phyloP scores from a whole-genome alignment of 2,113 vertebrate species.

The Grammomys dolichurus region DNA sequence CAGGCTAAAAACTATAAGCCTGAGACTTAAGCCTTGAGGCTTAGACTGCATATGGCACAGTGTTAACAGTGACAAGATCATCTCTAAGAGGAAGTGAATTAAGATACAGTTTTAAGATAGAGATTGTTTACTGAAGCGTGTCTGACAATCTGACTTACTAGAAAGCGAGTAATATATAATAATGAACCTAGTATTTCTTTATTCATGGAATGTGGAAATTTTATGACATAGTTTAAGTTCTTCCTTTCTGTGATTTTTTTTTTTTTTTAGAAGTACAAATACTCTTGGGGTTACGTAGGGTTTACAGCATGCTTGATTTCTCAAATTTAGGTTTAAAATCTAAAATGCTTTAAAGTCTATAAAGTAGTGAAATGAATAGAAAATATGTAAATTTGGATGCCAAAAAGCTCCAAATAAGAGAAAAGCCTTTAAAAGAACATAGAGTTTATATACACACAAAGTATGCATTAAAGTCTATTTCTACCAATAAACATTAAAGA shows the following conservation, averaged over 20 bases:
- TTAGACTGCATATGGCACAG: conserved; percentile 84
- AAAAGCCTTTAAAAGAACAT: conserved; percentile 78
- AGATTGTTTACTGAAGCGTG: conserved; percentile 80
- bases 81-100: conserved; percentile 78
- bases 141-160: conserved; percentile 85
- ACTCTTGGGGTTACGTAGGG: conserved; percentile 76
- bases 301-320: conserved; percentile 84
- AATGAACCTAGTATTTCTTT: conserved; percentile 68
- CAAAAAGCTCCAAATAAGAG: conserved; percentile 72
- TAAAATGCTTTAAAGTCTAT: conserved; percentile 64
- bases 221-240: conserved; percentile 80
- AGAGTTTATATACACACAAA: conserved; percentile 80
- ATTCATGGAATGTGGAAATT: conserved; percentile 78
- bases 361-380: conserved; percentile 75
- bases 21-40: conserved; percentile 78
- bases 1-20: conserved; percentile 81
- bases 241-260: conserved; percentile 73
- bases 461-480: conserved; percentile 81
- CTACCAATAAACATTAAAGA: conserved; percentile 77
- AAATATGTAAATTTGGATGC: conserved; percentile 75
- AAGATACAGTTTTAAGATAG: conserved; percentile 80
- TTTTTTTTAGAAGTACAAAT: conserved; percentile 82
- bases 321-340: conserved; percentile 74
- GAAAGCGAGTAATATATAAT: conserved; percentile 75
- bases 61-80: conserved; percentile 77